These are phyloP conservation scores for Daboia siamensis DNA, from an alignment of 2,113 vertebrate genomes.

Conservation along the genomic window DNA sequence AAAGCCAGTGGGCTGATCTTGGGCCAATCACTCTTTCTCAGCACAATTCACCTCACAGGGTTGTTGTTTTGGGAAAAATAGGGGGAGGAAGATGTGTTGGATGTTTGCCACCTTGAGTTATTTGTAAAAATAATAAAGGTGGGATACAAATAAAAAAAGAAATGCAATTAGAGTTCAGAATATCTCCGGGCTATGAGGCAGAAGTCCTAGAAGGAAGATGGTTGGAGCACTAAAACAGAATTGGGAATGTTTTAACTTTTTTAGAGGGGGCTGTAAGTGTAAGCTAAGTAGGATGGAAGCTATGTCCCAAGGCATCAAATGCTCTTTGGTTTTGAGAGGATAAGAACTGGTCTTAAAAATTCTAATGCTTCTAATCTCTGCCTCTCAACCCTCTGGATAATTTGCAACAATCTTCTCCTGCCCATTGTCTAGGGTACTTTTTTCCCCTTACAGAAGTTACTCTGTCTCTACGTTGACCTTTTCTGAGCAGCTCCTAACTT, in stretches of 20 bases:
- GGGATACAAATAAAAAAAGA: too few species aligned
- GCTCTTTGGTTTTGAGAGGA: neutral
- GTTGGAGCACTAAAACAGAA: neutral
- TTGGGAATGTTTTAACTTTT: neutral
- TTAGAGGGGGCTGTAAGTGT: neutral
- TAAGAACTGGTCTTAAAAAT: neutral
- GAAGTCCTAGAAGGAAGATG: neutral
- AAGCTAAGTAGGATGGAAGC: neutral
- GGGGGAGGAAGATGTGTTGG: neutral
- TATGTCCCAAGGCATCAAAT: neutral
- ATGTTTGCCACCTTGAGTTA: neutral
- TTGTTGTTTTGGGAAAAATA: neutral
- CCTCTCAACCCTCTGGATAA: neutral
- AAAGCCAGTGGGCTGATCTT: neutral
- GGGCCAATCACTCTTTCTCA: neutral
- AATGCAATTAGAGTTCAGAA: neutral
- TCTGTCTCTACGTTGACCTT: neutral
- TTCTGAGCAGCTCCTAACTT: neutral
- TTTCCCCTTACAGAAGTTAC: neutral
- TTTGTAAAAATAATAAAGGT: neutral
- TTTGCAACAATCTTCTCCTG: neutral
- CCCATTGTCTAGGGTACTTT: neutral
- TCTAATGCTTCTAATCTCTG: neutral
- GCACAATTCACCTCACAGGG: neutral
- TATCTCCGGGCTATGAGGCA: neutral